Percentiles rank a stretch among this genome's conserved stretches.
Conservation (phyloP, 1,140 invertebrate species). For the Conus ventricosus region DNA sequence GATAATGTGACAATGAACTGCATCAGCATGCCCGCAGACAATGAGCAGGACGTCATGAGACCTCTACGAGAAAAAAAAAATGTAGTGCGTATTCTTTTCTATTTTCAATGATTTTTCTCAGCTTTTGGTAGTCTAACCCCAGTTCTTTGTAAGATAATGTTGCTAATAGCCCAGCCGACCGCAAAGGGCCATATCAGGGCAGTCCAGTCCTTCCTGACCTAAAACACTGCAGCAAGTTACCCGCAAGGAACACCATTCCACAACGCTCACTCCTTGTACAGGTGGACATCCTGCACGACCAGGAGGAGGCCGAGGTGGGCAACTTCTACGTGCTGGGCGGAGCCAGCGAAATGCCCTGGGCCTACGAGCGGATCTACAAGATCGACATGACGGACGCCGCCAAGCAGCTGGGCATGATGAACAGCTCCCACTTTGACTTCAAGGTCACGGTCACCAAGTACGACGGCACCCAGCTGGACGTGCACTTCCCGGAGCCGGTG, state of each 20-base stretch:
- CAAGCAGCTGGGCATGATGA: slow-evolving; percentile 2
- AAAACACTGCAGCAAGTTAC: not conserved
- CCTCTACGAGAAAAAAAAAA: too few species aligned
- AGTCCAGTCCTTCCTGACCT: not conserved
- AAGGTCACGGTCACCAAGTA: not conserved
- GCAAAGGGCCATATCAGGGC: not conserved
- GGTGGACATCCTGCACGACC: not conserved
- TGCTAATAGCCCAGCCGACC: too few species aligned
- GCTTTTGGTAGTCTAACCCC: too few species aligned
- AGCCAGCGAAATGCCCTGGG: slow-evolving; percentile 49
- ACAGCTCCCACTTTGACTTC: slow-evolving; percentile 19
- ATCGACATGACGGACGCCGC: slow-evolving; percentile 42
- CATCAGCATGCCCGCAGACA: too few species aligned
- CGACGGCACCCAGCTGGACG: slow-evolving; percentile 12
- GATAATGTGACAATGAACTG: too few species aligned
- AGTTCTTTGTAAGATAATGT: too few species aligned
- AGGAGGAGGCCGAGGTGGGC: slow-evolving; percentile 27
- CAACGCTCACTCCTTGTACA: not conserved
- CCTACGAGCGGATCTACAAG: slow-evolving; percentile 48
- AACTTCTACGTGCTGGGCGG: slow-evolving; percentile 48
- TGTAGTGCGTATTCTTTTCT: too few species aligned
- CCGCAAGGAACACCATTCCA: not conserved
- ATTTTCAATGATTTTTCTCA: too few species aligned
- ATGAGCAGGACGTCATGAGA: too few species aligned
- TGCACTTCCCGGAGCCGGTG: not conserved